A percentile compares a stretch with the other conserved stretches of the same genome.
phyloP scores from a whole-genome alignment of 2,888 invertebrate species.

The Drosophila leonis region DNA sequence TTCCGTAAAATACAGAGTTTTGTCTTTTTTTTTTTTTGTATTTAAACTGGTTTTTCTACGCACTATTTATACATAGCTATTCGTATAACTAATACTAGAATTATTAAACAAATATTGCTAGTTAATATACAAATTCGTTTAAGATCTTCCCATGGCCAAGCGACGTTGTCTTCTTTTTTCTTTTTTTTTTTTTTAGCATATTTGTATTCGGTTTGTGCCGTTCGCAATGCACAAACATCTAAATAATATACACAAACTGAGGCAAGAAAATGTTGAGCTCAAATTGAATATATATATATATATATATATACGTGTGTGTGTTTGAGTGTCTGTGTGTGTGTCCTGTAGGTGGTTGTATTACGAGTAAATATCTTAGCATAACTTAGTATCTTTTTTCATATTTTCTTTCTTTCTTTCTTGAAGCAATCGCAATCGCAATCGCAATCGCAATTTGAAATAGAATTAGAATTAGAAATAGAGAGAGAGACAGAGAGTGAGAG shows the following conservation, averaged over 20 bases:
- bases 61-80: constrained; percentile 49
- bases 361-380: constrained; percentile 46
- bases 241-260: constrained; percentile 40
- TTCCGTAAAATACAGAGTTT: constrained; percentile 48
- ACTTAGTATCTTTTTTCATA: constrained; percentile 16
- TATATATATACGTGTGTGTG: not conserved
- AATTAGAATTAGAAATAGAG: constrained; percentile 25
- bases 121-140: constrained; percentile 81
- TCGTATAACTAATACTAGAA: constrained; percentile 53
- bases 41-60: constrained; percentile 22
- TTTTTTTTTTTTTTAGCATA: constrained; percentile 21
- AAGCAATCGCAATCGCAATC: constrained; percentile 19
- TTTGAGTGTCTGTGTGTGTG: constrained; percentile 7
- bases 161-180: constrained; percentile 42
- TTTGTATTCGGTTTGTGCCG: constrained; percentile 15
- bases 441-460: constrained; percentile 37
- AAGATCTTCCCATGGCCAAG: constrained; percentile 71
- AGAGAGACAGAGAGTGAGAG: constrained; percentile 18
- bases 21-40: constrained; percentile 9
- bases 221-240: constrained; percentile 23
- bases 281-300: not conserved
- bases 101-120: constrained; percentile 80
- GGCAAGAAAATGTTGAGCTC: constrained; percentile 41
- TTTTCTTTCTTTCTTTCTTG: constrained; percentile 13
- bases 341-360: constrained; percentile 49